Conservation (phyloP, 2,113 vertebrate species). For the Bungarus multicinctus region DNA sequence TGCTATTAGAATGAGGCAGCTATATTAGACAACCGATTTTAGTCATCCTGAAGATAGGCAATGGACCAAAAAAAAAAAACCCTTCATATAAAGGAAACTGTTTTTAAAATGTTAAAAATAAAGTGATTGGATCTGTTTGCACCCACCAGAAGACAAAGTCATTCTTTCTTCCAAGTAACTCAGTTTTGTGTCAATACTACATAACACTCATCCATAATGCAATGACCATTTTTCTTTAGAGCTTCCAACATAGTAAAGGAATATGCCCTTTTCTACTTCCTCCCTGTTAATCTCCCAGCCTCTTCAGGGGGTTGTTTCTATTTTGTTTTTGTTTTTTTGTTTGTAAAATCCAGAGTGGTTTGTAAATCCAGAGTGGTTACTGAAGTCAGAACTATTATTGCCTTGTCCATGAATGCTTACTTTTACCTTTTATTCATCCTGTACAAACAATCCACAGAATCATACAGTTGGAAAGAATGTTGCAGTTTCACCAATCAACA, state of each 20-base stretch:
- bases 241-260: background rate
- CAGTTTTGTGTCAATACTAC: background rate
- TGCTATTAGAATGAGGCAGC: background rate
- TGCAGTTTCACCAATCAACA: background rate
- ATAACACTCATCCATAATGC: background rate
- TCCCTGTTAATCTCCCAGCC: background rate
- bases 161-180: background rate
- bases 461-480: background rate
- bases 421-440: background rate
- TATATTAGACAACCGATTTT: background rate
- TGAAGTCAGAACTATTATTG: background rate
- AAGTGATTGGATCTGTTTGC: background rate
- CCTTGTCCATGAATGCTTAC: background rate
- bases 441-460: background rate
- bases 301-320: background rate
- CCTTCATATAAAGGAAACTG: background rate
- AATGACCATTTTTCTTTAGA: background rate
- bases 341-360: background rate
- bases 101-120: background rate
- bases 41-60: background rate
- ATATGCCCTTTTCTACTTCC: background rate
- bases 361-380: background rate
- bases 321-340: background rate
- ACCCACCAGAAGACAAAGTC: background rate
- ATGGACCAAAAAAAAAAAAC: background rate